Evolutionary conservation across 2,797 vertebrate genomes (phyloP).

Genomic region (Myotis pilosus): DNA sequence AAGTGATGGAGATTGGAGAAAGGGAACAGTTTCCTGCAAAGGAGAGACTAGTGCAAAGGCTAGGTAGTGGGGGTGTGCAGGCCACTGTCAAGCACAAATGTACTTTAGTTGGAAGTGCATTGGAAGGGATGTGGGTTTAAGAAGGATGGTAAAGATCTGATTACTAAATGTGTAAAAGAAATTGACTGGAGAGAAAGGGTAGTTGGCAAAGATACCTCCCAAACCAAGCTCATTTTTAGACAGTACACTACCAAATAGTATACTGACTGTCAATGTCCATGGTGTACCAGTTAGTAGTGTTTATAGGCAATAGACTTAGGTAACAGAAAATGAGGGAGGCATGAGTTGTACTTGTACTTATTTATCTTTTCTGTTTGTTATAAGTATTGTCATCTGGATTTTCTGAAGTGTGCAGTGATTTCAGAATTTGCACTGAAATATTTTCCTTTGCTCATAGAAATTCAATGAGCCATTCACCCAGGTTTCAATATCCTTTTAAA

Average conservation of each 20-base stretch:
- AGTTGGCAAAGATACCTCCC: background rate
- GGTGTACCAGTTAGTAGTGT: background rate
- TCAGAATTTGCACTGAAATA: background rate
- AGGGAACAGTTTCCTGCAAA: background rate
- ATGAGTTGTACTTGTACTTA: background rate
- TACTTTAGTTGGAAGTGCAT: background rate
- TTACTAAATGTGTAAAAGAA: background rate
- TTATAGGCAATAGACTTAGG: background rate
- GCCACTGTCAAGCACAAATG: background rate
- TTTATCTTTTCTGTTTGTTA: background rate
- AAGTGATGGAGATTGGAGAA: background rate
- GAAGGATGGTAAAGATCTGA: background rate
- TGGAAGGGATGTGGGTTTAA: background rate
- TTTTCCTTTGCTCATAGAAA: constrained; percentile 2
- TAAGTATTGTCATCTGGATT: background rate
- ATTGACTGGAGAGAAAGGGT: background rate
- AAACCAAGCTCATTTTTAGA: background rate
- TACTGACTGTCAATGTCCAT: background rate
- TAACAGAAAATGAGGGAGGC: background rate
- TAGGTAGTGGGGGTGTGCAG: too few species aligned
- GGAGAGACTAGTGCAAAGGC: background rate
- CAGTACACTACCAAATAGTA: too few species aligned
- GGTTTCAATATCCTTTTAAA: background rate
- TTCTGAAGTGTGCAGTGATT: background rate
- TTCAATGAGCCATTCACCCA: background rate